A percentile compares a stretch with the other conserved stretches of the same genome.
Evolutionary conservation across 2,113 vertebrate species (phyloP).

Genomic region (Myxocyprinus asiaticus): DNA sequence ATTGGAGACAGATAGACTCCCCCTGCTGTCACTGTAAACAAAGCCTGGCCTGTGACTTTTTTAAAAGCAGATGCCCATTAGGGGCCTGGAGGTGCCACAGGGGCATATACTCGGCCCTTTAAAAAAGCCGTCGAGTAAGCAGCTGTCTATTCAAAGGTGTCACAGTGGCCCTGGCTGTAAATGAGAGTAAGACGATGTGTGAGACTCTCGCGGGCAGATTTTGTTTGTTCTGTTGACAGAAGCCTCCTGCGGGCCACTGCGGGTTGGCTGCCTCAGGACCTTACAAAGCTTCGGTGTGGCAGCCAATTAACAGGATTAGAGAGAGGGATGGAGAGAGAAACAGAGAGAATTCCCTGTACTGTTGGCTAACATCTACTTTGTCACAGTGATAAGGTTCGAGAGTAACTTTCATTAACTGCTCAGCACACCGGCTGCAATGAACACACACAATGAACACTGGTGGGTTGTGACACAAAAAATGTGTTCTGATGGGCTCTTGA

Average conservation of each 20-base stretch:
- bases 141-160: conserved; percentile 43
- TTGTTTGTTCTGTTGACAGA: conserved; percentile 55
- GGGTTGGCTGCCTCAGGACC: conserved; percentile 38
- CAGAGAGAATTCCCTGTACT: conserved; percentile 18
- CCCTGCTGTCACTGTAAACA: conserved; percentile 30
- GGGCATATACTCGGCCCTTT: conserved; percentile 13
- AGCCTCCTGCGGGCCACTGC: conserved; percentile 34
- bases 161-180: conserved; percentile 48
- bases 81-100: conserved; percentile 11
- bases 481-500: too few relatives aligned
- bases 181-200: conserved; percentile 44
- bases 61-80: conserved; percentile 45
- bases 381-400: conserved; percentile 31
- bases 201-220: conserved; percentile 32
- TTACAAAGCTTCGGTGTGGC: conserved; percentile 36
- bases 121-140: conserved; percentile 33
- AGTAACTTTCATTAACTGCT: conserved; percentile 34
- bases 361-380: conserved; percentile 42
- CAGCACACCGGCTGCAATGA: conserved; percentile 40
- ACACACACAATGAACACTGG: conserved; percentile 24
- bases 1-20: conserved; percentile 1
- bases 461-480: too few relatives aligned
- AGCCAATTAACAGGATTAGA: conserved; percentile 53
- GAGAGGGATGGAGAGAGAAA: not conserved
- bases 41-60: conserved; percentile 27